phyloP scores from a whole-genome alignment of 2,888 invertebrate genomes.

The Megaustenia siamemsis region DNA sequence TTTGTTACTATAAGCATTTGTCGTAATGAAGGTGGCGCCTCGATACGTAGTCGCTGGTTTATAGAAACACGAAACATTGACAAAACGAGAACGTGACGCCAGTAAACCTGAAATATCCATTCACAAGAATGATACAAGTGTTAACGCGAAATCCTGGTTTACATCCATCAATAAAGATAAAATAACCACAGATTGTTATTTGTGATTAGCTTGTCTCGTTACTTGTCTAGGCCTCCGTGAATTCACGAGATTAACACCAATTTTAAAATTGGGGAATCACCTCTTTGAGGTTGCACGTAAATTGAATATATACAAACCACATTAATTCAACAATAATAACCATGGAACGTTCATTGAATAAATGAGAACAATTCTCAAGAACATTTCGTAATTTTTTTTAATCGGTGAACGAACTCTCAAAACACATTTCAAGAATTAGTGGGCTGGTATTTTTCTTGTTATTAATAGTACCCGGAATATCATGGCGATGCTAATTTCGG shows the following conservation, averaged over 20 bases:
- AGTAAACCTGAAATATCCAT: not conserved
- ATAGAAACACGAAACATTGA: not conserved
- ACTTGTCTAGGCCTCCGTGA: constrained; percentile 6
- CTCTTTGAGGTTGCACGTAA: not conserved
- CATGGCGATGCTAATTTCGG: not conserved
- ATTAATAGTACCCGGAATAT: not conserved
- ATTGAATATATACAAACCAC: not conserved
- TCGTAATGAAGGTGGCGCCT: not conserved
- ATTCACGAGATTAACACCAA: not conserved
- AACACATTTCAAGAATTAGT: not conserved
- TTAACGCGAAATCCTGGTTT: not conserved
- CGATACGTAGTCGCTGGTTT: not conserved
- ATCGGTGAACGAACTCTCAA: not conserved
- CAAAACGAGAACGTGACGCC: not conserved
- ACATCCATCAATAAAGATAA: not conserved
- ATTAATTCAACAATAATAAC: constrained; percentile 20
- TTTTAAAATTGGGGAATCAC: not conserved
- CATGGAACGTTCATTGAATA: not conserved
- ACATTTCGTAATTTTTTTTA: not conserved
- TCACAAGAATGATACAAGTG: not conserved
- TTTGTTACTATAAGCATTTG: not conserved
- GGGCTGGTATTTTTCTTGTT: not conserved
- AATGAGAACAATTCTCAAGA: not conserved
- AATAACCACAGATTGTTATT: not conserved
- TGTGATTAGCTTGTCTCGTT: not conserved